These are phyloP conservation scores for Epinotia ramella DNA, from an alignment of 2,888 invertebrate species.

Conservation along the genomic window DNA sequence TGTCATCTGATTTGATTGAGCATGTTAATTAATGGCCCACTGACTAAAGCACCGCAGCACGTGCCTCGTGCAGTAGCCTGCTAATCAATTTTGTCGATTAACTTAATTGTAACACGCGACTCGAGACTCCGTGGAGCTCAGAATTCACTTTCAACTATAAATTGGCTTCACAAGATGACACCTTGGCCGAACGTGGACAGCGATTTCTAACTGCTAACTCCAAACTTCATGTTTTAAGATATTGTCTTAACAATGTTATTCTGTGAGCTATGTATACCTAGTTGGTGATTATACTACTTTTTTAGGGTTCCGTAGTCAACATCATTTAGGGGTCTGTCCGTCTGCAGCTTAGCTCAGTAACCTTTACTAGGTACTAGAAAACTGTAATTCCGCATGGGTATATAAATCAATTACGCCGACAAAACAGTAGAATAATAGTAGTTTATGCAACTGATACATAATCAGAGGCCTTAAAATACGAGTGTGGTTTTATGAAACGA, in stretches of 20 bases:
- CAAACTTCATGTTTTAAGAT: background rate
- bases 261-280: background rate
- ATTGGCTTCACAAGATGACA: conserved; percentile 40
- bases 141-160: conserved; percentile 56
- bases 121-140: conserved; percentile 22
- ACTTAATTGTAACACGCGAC: conserved; percentile 48
- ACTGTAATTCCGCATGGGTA: too few species aligned
- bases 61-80: conserved; percentile 12
- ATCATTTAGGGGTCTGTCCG: too few species aligned
- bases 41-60: conserved; percentile 20
- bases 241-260: background rate
- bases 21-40: conserved; percentile 26
- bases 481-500: too few species aligned
- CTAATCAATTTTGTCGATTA: conserved; percentile 27
- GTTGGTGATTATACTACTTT: too few species aligned
- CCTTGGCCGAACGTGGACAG: background rate
- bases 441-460: too few species aligned
- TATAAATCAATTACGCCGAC: too few species aligned
- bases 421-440: too few species aligned
- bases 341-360: too few species aligned
- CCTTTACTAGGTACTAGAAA: too few species aligned
- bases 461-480: too few species aligned
- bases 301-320: too few species aligned
- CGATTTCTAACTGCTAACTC: background rate
- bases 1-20: conserved; percentile 4